These are phyloP conservation scores for Machimus rusticus DNA, from an alignment of 2,888 invertebrate genomes.

Conservation along the genomic window DNA sequence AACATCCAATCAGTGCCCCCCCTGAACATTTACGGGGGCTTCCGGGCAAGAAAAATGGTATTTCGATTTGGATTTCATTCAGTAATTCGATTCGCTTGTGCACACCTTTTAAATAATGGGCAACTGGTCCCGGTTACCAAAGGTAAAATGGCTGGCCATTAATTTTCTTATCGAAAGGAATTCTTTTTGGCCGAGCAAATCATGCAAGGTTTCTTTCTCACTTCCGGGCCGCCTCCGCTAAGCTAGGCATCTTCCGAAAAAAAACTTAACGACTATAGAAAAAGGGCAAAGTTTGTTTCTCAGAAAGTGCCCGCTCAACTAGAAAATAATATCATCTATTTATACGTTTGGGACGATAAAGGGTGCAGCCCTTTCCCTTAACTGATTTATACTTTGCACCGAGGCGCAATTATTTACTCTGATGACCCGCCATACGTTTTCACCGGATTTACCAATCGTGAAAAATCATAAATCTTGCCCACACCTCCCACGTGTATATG, in stretches of 20 bases:
- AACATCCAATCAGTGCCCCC: slow-evolving; percentile 15
- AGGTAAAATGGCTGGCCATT: slow-evolving; percentile 44
- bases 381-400: slow-evolving; percentile 22
- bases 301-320: slow-evolving; percentile 9
- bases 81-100: slow-evolving; percentile 19
- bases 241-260: background rate
- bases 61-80: slow-evolving; percentile 22
- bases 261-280: background rate
- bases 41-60: background rate
- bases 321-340: slow-evolving; percentile 21
- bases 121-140: background rate
- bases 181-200: slow-evolving; percentile 20
- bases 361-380: background rate
- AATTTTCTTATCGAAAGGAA: slow-evolving; percentile 45
- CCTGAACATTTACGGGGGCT: background rate
- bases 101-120: slow-evolving; percentile 13
- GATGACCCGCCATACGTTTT: background rate
- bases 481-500: background rate
- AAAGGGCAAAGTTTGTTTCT: background rate
- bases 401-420: background rate
- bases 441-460: background rate
- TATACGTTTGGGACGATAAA: background rate
- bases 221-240: background rate
- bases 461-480: background rate
- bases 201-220: background rate